Evolutionary conservation across 2,797 vertebrate genomes (phyloP), one percentile per base, ranked within the genome.

Genomic region (Acanthurus leucopareius): DNA sequence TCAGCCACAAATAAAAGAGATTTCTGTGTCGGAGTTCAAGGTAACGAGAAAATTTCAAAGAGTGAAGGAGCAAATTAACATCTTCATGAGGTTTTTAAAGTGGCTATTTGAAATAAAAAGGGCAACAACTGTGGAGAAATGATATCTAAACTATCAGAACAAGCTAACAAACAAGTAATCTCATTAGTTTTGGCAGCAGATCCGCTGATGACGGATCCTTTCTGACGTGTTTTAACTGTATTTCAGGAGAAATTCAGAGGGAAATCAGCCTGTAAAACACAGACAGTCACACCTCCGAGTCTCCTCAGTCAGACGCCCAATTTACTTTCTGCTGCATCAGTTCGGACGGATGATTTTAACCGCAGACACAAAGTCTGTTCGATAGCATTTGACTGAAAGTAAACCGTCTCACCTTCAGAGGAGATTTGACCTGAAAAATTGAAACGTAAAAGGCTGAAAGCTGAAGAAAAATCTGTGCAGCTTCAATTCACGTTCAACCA

Each of bases 241-340:
- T 62, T 16, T 25, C 7, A 20, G 44, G 35, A 60, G 20, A 25
- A 56, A 25, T 63, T 67, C 25, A 32, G 47, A 56, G 48, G 15
- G 35, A 45, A 32, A 32, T 32, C 4, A 14, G 10, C 49, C 49
- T 49, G 61, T 64, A 65, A 15, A 48, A 14, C 44, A 10, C 40
- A n/a, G 35, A 2, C 25, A 35, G 40, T 44, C 60, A 35, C 25
- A 25, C 45, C 32, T 67, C 47, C 53, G 52, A 72, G 45, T 51
- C 17, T 19, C 44, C 57, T 10, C 66, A 45, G 64, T 58, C 51
- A n/a, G 28, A 32, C 28, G 28, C 45, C 54, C 8, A 59, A 49
- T 54, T n/a, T 44, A 58, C 73, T 69, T 63, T 57, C 62, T 56
- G 72, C 56, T 48, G 81, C 68, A 25, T 17, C 59, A 53, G 64